Base-by-base conservation (phyloP, 2,113 vertebrate species). In the Calyptomena viridis region DNA sequence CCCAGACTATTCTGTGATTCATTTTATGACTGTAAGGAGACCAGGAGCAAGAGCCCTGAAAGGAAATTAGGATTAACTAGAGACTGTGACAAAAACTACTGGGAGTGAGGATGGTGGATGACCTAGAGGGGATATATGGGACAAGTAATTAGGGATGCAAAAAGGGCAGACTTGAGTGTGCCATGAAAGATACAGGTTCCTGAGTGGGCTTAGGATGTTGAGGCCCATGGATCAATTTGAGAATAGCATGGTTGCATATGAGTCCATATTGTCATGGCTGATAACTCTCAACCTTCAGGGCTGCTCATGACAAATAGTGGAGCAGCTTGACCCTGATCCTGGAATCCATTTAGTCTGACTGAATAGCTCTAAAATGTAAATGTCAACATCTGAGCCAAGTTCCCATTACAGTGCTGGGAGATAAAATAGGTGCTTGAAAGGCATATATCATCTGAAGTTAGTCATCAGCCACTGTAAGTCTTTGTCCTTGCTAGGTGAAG, bases 201-300 rank as follows among this genome's bases (percentile, higher is more conserved):
- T 85, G 20, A 58, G 31, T 20, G 17, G 0, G 0, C 33, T 86
- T 60, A 27, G 31, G 44, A 30, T 55, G 23, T 20, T 0, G 0
- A 60, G 27, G 30, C 5, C 27, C 9, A 5, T 30, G 15, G 19
- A n/a, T 15, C 22, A n/a, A 39, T 27, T 27, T 44, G 50, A 47
- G 25, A 31, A 44, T 47, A 12, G 27, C 35, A 19, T 24, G 12
- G 44, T 39, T 64, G 28, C 33, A 58, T 0, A 16, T 63, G 27
- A 76, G 16, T 4, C 58, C 40, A 39, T 42, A 30, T 4, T 42
- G 16, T 46, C 52, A 13, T 8, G 25, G 21, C 18, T 84, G 78
- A 33, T 42, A 73, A 33, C n/a, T 64, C 23, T 28, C 21, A 28
- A 33, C 44, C 35, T 71, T 59, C 35, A 74, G 53, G 9, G 44